These are phyloP conservation scores for Picathartes gymnocephalus DNA, from an alignment of 2,113 vertebrate species.

Conservation along the genomic window DNA sequence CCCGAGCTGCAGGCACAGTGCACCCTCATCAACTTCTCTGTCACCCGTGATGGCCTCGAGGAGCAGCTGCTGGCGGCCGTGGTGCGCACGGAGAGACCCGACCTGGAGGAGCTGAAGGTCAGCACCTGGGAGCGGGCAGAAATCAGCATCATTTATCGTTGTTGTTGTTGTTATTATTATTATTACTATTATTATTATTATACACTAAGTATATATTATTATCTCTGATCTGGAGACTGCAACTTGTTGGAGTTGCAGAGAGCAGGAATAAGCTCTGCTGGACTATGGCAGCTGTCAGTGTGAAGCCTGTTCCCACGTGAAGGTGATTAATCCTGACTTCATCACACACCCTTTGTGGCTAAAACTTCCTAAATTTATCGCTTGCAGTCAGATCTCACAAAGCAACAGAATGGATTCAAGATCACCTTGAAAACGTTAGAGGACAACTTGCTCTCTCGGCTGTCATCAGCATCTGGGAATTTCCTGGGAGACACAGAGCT, in stretches of 20 bases:
- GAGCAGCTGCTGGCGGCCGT: slow-evolving; percentile 91
- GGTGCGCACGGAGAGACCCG: slow-evolving; percentile 89
- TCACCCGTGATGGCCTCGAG: slow-evolving; percentile 88
- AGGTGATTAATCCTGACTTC: not conserved
- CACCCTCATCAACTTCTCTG: slow-evolving; percentile 93
- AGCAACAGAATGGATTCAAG: slow-evolving; percentile 94
- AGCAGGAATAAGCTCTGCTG: not conserved
- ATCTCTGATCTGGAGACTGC: too few species aligned
- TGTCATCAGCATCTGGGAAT: slow-evolving; percentile 91
- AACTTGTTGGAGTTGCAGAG: not conserved
- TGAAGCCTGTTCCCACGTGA: not conserved
- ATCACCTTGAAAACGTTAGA: slow-evolving; percentile 94
- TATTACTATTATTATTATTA: too few species aligned
- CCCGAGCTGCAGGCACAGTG: slow-evolving; percentile 96
- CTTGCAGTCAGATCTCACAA: slow-evolving; percentile 88
- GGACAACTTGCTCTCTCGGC: slow-evolving; percentile 88
- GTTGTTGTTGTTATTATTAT: too few species aligned
- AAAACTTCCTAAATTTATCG: not conserved
- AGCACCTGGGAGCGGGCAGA: not conserved
- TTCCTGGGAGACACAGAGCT: slow-evolving; percentile 89
- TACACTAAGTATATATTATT: too few species aligned
- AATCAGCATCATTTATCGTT: not conserved
- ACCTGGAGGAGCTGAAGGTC: slow-evolving; percentile 94
- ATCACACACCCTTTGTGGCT: not conserved
- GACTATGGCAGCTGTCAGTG: not conserved